Percentiles rank a stretch among this genome's conserved stretches.
Conservation (phyloP, 2,797 vertebrate genomes). For the Salmo trutta region DNA sequence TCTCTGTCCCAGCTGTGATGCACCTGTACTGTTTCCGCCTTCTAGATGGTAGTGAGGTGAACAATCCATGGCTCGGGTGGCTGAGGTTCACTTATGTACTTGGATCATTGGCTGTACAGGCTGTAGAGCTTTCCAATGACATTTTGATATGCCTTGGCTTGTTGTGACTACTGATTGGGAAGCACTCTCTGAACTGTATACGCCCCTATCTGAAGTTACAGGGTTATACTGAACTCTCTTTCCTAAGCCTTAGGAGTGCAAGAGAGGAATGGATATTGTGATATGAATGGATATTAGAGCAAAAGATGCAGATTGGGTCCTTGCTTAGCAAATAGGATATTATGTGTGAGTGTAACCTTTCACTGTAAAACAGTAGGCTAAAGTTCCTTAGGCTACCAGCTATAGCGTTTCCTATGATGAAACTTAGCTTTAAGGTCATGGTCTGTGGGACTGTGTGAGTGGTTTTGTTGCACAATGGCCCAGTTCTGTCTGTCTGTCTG, state of each 20-base stretch:
- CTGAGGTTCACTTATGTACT: not conserved
- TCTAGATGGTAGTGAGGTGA: too few species aligned
- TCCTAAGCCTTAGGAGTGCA: not conserved
- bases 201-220: slow-evolving; percentile 28
- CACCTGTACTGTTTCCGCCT: too few species aligned
- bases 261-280: not conserved
- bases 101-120: slow-evolving; percentile 40
- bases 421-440: slow-evolving; percentile 23
- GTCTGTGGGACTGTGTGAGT: slow-evolving; percentile 34
- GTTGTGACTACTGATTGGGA: slow-evolving; percentile 26
- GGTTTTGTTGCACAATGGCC: slow-evolving; percentile 32
- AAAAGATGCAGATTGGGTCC: not conserved
- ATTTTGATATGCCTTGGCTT: slow-evolving; percentile 55
- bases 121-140: slow-evolving; percentile 50
- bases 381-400: not conserved
- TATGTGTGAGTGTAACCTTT: not conserved
- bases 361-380: slow-evolving; percentile 4
- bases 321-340: slow-evolving; percentile 5
- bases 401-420: slow-evolving; percentile 22
- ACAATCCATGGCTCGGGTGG: too few species aligned
- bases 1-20: too few species aligned
- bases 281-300: not conserved
- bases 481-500: slow-evolving; percentile 6
- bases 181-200: slow-evolving; percentile 38
- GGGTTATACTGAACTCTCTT: not conserved